Conservation (phyloP, 2,888 invertebrate genomes). For the Ametastegia equiseti region DNA sequence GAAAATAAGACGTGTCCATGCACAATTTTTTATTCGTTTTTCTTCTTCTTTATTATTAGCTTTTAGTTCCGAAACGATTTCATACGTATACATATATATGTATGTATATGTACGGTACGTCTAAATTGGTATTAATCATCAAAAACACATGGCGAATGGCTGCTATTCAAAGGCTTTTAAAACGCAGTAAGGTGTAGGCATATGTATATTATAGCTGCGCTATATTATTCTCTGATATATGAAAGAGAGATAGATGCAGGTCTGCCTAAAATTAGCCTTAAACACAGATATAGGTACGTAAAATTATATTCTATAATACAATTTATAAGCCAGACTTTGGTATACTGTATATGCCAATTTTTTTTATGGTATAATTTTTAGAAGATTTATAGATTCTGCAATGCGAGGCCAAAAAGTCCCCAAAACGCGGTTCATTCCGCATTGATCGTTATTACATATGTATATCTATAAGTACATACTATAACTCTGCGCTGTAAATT, state of each 20-base stretch:
- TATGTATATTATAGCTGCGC: not conserved
- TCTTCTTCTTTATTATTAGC: not conserved
- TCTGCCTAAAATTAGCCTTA: slow-evolving; percentile 35
- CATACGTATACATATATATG: not conserved
- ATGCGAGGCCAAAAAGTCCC: too few relatives aligned
- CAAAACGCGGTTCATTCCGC: too few relatives aligned
- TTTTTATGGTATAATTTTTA: too few relatives aligned
- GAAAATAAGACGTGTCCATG: too few relatives aligned
- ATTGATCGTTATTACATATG: too few relatives aligned
- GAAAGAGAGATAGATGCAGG: not conserved
- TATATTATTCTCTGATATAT: slow-evolving; percentile 2
- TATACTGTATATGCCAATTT: not conserved
- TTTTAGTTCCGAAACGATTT: not conserved
- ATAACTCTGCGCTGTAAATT: not conserved
- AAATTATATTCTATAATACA: too few relatives aligned
- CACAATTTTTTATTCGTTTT: too few relatives aligned
- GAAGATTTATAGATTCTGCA: too few relatives aligned
- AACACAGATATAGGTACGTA: not conserved
- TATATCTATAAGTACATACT: too few relatives aligned
- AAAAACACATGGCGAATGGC: not conserved
- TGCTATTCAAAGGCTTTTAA: not conserved
- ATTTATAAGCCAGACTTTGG: slow-evolving; percentile 6
- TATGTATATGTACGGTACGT: not conserved
- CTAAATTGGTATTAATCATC: slow-evolving; percentile 5
- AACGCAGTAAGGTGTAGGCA: not conserved